Evolutionary conservation across 2,113 vertebrate species (phyloP).

Genomic region (Aythya baeri): DNA sequence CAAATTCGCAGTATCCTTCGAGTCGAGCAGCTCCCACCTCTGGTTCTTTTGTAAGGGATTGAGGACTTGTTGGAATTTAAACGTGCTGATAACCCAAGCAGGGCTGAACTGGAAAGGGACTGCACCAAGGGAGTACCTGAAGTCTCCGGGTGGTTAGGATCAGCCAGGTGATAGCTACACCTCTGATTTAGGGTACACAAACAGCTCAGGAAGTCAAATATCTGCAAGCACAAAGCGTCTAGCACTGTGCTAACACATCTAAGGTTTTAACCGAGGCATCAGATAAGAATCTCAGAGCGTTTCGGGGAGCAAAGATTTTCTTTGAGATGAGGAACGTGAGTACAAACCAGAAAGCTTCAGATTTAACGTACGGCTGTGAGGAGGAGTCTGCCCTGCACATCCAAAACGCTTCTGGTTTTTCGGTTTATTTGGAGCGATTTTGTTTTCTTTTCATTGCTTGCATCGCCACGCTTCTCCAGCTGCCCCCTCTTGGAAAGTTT

Average conservation of each 20-base stretch:
- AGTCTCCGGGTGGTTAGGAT: neutral
- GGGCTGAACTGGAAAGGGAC: neutral
- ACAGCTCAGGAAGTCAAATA: neutral
- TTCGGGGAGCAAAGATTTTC: neutral
- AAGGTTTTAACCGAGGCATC: neutral
- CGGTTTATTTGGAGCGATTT: neutral
- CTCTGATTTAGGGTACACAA: neutral
- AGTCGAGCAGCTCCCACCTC: neutral
- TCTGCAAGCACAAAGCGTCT: neutral
- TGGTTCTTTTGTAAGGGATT: neutral
- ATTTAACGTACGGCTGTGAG: neutral
- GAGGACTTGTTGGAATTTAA: neutral
- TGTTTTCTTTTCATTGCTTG: neutral
- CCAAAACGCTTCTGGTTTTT: neutral
- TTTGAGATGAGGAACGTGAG: neutral
- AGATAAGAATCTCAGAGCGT: neutral
- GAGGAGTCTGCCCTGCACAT: neutral
- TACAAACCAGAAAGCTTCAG: neutral
- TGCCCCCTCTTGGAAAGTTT: neutral
- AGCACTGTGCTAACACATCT: rapidly evolving
- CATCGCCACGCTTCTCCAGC: neutral
- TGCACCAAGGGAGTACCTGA: neutral
- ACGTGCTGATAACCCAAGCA: neutral
- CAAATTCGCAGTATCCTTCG: neutral
- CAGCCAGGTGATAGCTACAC: neutral